phyloP scores from a whole-genome alignment of 2,888 invertebrate species.

The Drosophila yooni region DNA sequence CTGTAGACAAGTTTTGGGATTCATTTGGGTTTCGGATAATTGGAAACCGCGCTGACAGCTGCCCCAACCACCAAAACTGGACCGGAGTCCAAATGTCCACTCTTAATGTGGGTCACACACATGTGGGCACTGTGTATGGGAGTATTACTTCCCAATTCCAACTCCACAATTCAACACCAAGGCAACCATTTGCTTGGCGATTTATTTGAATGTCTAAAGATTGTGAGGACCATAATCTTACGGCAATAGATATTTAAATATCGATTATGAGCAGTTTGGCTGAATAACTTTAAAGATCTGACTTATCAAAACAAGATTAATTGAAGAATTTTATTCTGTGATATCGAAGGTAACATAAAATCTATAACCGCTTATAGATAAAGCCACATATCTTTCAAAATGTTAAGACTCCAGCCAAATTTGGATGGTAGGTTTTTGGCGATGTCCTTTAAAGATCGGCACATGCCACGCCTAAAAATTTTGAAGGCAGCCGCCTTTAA shows the following conservation, averaged over 20 bases:
- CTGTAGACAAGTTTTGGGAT: conserved; percentile 46
- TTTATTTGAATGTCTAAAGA: conserved; percentile 25
- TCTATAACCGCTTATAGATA: too few species aligned
- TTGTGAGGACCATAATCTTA: conserved; percentile 10
- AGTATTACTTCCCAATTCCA: background rate
- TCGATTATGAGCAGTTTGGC: background rate
- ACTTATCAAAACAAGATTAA: too few species aligned
- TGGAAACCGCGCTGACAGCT: conserved; percentile 67
- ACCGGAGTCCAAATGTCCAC: conserved; percentile 20
- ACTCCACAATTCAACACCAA: conserved; percentile 20
- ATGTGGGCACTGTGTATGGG: background rate
- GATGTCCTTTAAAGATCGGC: too few species aligned
- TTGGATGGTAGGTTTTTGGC: too few species aligned
- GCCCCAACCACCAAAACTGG: conserved; percentile 22
- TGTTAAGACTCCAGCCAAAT: too few species aligned
- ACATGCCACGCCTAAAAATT: too few species aligned
- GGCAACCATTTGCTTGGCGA: conserved; percentile 20
- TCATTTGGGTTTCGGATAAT: conserved; percentile 59
- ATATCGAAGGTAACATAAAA: too few species aligned
- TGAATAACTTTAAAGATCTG: background rate
- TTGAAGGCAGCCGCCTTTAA: too few species aligned
- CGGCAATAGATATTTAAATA: background rate
- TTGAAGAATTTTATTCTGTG: too few species aligned
- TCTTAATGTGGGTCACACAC: conserved; percentile 24
- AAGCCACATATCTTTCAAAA: too few species aligned